Evolutionary conservation across 2,797 vertebrate species (phyloP).

Genomic region (Rhabdomys pumilio): DNA sequence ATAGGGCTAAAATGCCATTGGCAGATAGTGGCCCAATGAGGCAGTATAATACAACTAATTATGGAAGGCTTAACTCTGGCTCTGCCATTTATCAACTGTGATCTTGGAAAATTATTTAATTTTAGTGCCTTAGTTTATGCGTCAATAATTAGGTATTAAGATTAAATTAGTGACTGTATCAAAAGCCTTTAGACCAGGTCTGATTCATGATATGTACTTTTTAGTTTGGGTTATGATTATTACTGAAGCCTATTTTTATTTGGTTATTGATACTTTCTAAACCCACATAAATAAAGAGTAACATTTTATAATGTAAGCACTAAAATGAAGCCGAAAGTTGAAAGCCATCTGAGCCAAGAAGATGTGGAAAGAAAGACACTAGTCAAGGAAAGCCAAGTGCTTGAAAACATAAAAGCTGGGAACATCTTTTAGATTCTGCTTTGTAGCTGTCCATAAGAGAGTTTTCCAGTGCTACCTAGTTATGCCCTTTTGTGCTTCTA

Average conservation of each 20-base stretch:
- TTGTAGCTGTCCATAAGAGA: neutral
- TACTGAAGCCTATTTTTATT: neutral
- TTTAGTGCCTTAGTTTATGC: conserved; percentile 46
- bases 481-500: neutral
- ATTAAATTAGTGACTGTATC: conserved; percentile 31
- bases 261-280: conserved; percentile 19
- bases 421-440: neutral
- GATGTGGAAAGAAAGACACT: conserved; percentile 9
- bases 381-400: conserved; percentile 39
- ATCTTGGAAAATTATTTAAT: conserved; percentile 22
- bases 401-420: neutral
- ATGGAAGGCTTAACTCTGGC: neutral
- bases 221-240: conserved; percentile 28
- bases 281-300: conserved; percentile 38
- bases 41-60: neutral
- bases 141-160: neutral
- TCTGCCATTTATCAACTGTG: neutral
- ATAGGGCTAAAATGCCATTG: neutral
- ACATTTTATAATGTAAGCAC: conserved; percentile 14
- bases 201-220: neutral
- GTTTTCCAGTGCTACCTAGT: neutral
- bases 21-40: neutral
- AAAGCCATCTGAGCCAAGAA: conserved; percentile 14
- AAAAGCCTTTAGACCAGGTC: neutral
- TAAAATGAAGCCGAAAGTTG: conserved; percentile 55